Base-by-base conservation (phyloP, 2,113 vertebrate species). In the Brachyhypopomus occidentalis region DNA sequence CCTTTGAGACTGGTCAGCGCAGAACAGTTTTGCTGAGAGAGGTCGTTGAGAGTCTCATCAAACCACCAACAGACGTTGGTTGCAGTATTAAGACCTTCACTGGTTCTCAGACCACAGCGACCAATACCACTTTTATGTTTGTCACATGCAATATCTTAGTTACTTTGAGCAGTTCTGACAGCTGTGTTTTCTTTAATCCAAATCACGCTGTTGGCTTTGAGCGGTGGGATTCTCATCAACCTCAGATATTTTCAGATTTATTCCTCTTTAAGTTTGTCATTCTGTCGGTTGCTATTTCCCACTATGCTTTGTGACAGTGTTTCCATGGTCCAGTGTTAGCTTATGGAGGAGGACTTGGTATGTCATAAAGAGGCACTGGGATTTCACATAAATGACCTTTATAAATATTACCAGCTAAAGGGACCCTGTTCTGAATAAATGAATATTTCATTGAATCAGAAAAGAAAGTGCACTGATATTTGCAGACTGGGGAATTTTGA, bases 381-480 rank as follows among this genome's bases (percentile, higher is more conserved):
- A 52, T 52, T 52, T 52, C 45, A 52, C 55, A 63, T 45, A 66
- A 72, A 64, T 58, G 70, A 62, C 63, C 27, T 8, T 19, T 20
- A 34, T 67, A 30, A 19, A 67, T 34, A 36, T n/a, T 67, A 17
- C 34, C 30, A 36, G 16, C 12, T 19, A 6, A 67, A 27, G 14
- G 27, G 20, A 52, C 12, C 45, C 45, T n/a, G 64, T 34, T 66
- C 63, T 66, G 63, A 66, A 34, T 66, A 66, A 25, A 79, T 48
- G 64, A 78, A 73, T 67, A 83, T 38, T 72, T 38, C 78, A 90
- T 86, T 86, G 45, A 52, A 83, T 86, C 67, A 77, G 83, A 82
- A 89, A 87, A 87, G 87, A 88, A 90, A 87, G 12, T 52, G 45
- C 45, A 11, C 45, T 52, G 87, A 88, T 59, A 86, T 85, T 88